Conservation (phyloP, 2,797 vertebrate species). For the Platyrinchus mystaceus region DNA sequence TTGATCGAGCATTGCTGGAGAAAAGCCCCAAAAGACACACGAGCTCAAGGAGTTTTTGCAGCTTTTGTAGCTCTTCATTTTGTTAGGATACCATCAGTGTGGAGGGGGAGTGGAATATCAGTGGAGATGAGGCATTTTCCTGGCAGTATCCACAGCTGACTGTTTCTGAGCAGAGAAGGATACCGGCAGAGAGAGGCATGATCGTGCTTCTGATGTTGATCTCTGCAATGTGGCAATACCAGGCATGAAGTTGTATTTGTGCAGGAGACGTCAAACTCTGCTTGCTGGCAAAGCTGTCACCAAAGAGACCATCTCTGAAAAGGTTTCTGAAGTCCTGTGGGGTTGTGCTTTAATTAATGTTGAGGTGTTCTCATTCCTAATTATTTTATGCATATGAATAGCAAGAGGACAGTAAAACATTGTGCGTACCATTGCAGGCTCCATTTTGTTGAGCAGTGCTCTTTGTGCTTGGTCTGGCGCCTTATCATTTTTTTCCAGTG, state of each 20-base stretch:
- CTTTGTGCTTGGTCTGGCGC: background rate
- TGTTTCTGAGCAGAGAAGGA: background rate
- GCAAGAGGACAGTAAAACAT: background rate
- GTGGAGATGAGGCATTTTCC: slow-evolving; percentile 24
- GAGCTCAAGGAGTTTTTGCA: background rate
- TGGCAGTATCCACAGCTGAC: background rate
- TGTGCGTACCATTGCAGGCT: background rate
- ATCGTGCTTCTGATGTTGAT: background rate
- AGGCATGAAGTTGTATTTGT: slow-evolving; percentile 21
- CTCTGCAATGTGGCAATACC: background rate
- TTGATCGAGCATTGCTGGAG: background rate
- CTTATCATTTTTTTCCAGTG: background rate
- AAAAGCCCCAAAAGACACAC: background rate
- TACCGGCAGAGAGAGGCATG: background rate
- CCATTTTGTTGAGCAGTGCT: slow-evolving; percentile 58
- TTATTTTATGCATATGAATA: slow-evolving; percentile 18
- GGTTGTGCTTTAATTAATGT: background rate
- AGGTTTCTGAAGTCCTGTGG: background rate
- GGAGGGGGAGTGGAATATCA: background rate
- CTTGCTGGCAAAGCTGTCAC: background rate
- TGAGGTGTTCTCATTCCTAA: slow-evolving; percentile 9
- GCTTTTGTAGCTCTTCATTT: background rate
- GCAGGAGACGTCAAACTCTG: background rate
- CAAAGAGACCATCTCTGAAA: background rate
- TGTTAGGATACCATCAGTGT: background rate